phyloP scores from a whole-genome alignment of 2,113 vertebrate species.

The Callipepla californica region DNA sequence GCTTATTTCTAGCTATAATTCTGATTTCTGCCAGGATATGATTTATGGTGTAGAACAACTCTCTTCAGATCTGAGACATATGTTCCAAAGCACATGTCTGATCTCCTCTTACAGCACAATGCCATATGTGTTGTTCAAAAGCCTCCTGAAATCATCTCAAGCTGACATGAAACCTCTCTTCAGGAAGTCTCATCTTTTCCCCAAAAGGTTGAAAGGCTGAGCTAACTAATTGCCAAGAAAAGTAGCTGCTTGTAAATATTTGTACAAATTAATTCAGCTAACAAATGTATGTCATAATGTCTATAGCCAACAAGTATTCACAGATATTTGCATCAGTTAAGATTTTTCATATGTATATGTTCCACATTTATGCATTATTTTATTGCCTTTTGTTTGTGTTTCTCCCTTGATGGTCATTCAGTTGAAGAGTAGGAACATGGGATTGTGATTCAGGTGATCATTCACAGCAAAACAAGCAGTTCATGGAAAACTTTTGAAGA shows the following conservation, averaged over 20 bases:
- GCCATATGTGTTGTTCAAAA: not conserved
- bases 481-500: not conserved
- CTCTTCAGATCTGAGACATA: not conserved
- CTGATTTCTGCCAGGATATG: not conserved
- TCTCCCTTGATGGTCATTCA: not conserved
- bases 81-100: slow-evolving; percentile 4
- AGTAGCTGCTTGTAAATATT: not conserved
- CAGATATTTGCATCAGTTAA: not conserved
- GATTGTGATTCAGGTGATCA: not conserved
- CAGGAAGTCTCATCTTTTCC: not conserved
- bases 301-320: not conserved
- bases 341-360: not conserved
- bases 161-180: not conserved
- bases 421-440: not conserved
- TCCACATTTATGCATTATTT: not conserved
- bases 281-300: not conserved
- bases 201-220: not conserved
- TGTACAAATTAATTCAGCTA: not conserved
- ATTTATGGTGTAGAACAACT: not conserved
- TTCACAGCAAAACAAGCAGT: not conserved
- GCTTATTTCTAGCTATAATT: not conserved
- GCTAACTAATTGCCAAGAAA: not conserved
- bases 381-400: not conserved
- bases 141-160: not conserved
- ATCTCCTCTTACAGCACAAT: not conserved